Percentiles rank a stretch among this genome's conserved stretches.
These are phyloP conservation scores for Typhlichthys eigenmanni DNA, from an alignment of 2,797 vertebrate species.

Conservation along the genomic window DNA sequence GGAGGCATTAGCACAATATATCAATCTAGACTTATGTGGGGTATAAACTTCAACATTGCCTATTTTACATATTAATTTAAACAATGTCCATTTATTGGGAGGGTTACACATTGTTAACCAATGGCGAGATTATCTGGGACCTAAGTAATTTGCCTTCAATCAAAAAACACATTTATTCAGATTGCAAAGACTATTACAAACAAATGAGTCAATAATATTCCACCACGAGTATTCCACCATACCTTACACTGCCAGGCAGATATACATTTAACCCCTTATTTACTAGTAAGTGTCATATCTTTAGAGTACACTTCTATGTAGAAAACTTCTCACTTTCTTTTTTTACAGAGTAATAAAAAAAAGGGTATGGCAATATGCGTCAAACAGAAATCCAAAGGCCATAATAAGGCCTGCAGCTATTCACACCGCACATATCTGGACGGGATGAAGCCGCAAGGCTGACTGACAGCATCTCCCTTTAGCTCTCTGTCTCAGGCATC, in stretches of 20 bases:
- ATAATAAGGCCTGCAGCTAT: constrained; percentile 57
- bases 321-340: constrained; percentile 77
- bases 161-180: constrained; percentile 68
- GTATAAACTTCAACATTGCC: constrained; percentile 17
- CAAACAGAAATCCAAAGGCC: constrained; percentile 91
- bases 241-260: constrained; percentile 64
- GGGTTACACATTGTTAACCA: constrained; percentile 27
- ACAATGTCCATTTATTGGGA: constrained; percentile 25
- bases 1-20: constrained; percentile 15
- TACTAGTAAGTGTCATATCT: constrained; percentile 63
- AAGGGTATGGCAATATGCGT: constrained; percentile 96
- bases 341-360: constrained; percentile 92
- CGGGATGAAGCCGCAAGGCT: constrained; percentile 56
- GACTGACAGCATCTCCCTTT: constrained; percentile 75
- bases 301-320: constrained; percentile 82
- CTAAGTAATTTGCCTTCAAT: constrained; percentile 43
- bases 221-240: constrained; percentile 66
- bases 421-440: constrained; percentile 65
- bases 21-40: constrained; percentile 18
- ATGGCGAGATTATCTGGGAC: constrained; percentile 12
- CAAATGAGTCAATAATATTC: constrained; percentile 59
- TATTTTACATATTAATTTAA: constrained; percentile 53
- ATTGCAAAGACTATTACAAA: constrained; percentile 72
- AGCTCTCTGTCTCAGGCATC: constrained; percentile 89
- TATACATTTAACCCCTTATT: constrained; percentile 60